Base-by-base conservation (phyloP, 1,140 invertebrate genomes). In the Hetaerina americana region DNA sequence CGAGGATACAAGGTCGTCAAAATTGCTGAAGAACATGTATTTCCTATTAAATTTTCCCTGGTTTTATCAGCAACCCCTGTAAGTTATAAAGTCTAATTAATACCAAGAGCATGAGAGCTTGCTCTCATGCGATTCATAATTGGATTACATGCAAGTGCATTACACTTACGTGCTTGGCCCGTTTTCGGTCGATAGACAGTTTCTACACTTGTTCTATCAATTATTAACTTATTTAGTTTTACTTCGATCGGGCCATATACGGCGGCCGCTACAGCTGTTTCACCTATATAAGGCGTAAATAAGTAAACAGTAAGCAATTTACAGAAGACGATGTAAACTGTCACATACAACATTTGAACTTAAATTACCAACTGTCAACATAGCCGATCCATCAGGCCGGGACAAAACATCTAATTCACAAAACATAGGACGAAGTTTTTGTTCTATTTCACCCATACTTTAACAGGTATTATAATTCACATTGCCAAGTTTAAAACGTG, bases 191-290 rank as follows among this genome's bases (percentile, higher is more conserved):
- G 87, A 77, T 89, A 96, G 26, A 87, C 81, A 66, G 92, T 89
- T 81, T 96, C 93, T 10, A 96, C 78, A 49, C 84, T 87, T 6
- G 91, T 88, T 82, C 88, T 91, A 72, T 94, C 91, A 70, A 91
- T 87, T 70, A 88, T 84, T 75, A 93, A 87, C 81, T 90, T 94
- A 68, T 88, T 85, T 68, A 87, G 81, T 80, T 88, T 92, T 5
- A 89, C 87, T 82, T 96, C 93, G 10, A 89, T 80, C 0, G 94
- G 94, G 0, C 94, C 94, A 84, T 95, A 92, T 25, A 95, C 84
- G 72, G 89, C 89, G 57, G 87, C 88, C 27, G 92, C 80, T 0
- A 91, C 85, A 66, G 89, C 86, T 27, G 92, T 94, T 72, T 91
- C 86, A 49, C 92, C 93, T 92, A 76, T 31, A 76, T 84, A 84